Percentiles rank a stretch among this genome's conserved stretches.
Evolutionary conservation across 2,888 invertebrate species (phyloP).

Genomic region (Mayetiola destructor): DNA sequence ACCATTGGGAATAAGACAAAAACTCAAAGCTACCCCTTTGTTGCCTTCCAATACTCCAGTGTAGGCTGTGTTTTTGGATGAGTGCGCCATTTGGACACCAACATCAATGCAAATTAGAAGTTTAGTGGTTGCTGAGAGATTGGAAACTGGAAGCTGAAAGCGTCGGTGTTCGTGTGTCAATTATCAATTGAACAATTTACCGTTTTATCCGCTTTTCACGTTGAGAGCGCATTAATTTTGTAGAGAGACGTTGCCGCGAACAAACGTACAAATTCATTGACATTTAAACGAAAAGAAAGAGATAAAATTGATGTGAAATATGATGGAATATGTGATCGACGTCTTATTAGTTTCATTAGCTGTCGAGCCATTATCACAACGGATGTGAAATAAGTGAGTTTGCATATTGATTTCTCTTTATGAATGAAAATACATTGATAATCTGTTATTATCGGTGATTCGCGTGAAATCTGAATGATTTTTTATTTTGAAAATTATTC

Average conservation of each 20-base stretch:
- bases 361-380: neutral
- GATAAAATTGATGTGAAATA: too few species aligned
- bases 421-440: neutral
- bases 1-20: neutral
- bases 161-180: neutral
- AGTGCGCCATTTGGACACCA: neutral
- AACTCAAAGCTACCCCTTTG: too few species aligned
- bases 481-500: neutral
- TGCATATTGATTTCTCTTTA: neutral
- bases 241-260: neutral
- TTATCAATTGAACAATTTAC: constrained; percentile 4
- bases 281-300: too few species aligned
- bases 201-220: neutral
- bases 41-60: too few species aligned
- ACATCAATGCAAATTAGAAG: neutral
- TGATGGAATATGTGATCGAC: too few species aligned
- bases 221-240: neutral
- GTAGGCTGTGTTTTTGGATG: too few species aligned
- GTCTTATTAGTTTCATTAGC: constrained; percentile 2
- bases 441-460: neutral
- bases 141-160: neutral
- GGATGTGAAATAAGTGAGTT: neutral
- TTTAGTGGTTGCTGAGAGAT: constrained; percentile 3
- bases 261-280: too few species aligned
- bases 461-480: neutral